Conservation (phyloP, 2,888 invertebrate species). For the Julus scanicus region DNA sequence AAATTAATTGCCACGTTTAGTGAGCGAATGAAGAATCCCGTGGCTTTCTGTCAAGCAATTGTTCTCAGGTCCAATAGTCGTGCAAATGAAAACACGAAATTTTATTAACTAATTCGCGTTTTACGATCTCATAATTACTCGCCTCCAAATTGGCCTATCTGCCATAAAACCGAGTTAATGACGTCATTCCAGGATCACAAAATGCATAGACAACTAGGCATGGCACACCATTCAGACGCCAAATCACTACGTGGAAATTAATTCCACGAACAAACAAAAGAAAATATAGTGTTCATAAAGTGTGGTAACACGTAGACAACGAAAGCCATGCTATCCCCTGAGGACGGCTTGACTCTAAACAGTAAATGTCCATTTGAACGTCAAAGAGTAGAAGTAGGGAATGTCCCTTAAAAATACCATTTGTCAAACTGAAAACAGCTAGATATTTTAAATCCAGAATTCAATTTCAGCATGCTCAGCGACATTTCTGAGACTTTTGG, state of each 20-base stretch:
- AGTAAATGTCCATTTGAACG: background rate
- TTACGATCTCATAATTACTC: background rate
- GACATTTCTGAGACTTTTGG: too few species aligned
- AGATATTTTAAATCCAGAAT: background rate
- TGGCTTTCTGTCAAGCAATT: background rate
- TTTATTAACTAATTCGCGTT: constrained; percentile 27
- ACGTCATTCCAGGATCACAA: background rate
- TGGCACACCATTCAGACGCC: background rate
- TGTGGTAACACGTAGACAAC: background rate
- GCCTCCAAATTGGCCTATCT: background rate
- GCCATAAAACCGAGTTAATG: background rate
- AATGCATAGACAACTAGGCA: background rate
- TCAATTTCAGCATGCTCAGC: too few species aligned
- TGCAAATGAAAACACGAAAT: background rate
- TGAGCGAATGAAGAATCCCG: background rate
- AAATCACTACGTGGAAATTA: background rate
- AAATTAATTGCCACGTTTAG: background rate
- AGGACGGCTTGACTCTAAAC: background rate
- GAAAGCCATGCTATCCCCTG: background rate
- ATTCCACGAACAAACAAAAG: background rate
- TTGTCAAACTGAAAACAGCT: background rate
- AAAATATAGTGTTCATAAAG: background rate
- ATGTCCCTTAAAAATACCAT: background rate
- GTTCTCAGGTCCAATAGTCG: background rate
- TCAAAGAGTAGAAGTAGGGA: background rate